Base-by-base conservation (phyloP, 2,888 invertebrate species). In the Lepidocyrtinus sp. region DNA sequence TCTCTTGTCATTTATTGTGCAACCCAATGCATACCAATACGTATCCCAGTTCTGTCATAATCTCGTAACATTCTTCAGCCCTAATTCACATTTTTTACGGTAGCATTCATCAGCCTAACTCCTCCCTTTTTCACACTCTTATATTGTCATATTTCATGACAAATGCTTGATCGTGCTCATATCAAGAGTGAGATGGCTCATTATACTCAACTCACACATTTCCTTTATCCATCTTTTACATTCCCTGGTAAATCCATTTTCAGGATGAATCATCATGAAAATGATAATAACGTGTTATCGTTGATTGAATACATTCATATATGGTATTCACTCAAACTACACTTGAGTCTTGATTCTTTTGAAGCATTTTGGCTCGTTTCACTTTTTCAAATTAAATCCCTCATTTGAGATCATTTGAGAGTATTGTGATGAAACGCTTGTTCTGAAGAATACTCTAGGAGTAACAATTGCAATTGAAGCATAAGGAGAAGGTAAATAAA, bases 111-210 rank as follows among this genome's bases (percentile, higher is more conserved):
- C 7, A 9, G 55, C 55, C 55, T 5, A n/a, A 9, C 55, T 5
- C 55, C 74, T 15, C 59, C 67, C 72, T 9, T 55, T 25, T n/a
- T 15, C 55, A n/a, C n/a, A 15, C 21, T 17, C 45, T 36, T 73
- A 73, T 78, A 73, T 78, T 78, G 78, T 78, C 78, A 78, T 55
- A 7, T 69, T 73, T 78, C 73, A n/a, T 78, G 78, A 78, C 78
- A 67, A 78, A 78, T 73, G 78, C 73, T 78, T 69, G 78, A 78
- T 78, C 78, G 78, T 78, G 78, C 78, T 78, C 78, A 45, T 72
- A 73, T 78, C 78, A 78, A 73, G 73, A 69, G 50, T 78, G 73
- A 72, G 65, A 61, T 65, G 62, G 78, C 78, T 78, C 73, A 78
- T 78, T 73, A 73, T 78, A 55, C 25, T n/a, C 55, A 73, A 67